These are phyloP conservation scores for Ganaspis sp. DNA, from an alignment of 1,140 invertebrate species.

Conservation along the genomic window DNA sequence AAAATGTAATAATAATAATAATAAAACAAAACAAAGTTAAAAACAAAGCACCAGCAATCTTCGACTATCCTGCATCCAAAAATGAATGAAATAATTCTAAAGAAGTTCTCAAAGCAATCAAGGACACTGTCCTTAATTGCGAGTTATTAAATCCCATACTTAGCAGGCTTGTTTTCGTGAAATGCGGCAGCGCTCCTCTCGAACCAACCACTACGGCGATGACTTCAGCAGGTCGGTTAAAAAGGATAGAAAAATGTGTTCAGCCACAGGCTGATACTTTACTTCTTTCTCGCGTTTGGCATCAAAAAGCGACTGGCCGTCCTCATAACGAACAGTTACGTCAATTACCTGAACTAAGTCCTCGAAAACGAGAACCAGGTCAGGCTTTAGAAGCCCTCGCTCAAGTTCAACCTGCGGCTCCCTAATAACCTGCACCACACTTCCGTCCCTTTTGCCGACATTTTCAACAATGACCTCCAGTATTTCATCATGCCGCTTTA, in stretches of 20 bases:
- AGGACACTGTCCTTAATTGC: conserved; percentile 35
- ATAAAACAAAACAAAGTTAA: too few relatives aligned
- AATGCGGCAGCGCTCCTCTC: background rate
- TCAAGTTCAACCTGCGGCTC: background rate
- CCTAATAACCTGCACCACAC: background rate
- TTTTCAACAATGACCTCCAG: background rate
- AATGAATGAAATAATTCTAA: too few relatives aligned
- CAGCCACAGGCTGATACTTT: background rate
- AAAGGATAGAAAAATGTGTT: background rate
- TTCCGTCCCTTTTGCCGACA: background rate
- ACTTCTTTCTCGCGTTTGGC: background rate
- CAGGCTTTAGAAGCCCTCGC: background rate
- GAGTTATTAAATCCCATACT: background rate
- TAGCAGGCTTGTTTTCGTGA: background rate
- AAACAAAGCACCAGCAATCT: too few relatives aligned
- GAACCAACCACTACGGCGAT: background rate
- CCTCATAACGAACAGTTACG: background rate
- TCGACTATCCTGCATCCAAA: too few relatives aligned
- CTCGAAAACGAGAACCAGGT: background rate
- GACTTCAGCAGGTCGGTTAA: background rate
- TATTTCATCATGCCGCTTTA: too few relatives aligned
- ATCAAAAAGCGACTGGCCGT: background rate
- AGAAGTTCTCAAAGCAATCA: too few relatives aligned
- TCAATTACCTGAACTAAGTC: background rate
- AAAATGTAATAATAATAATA: too few relatives aligned